Percentiles rank a stretch among this genome's conserved stretches.
phyloP scores from a whole-genome alignment of 2,113 vertebrate species.

The Pseudopodoces humilis region DNA sequence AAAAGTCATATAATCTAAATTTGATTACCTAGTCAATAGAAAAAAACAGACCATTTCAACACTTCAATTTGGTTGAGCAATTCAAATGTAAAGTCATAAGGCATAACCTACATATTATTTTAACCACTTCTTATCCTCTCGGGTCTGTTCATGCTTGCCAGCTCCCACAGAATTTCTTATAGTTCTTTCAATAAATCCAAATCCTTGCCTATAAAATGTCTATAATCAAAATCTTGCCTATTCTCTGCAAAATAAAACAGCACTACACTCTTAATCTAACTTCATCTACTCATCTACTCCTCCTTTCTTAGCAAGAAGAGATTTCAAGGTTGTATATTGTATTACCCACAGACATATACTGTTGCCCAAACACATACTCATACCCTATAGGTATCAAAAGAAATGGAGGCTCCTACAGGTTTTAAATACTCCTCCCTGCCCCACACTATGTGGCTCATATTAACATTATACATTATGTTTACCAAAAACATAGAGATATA shows the following conservation, averaged over 20 bases:
- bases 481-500: not conserved
- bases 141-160: not conserved
- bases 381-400: not conserved
- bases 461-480: not conserved
- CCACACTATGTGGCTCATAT: not conserved
- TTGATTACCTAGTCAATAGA: not conserved
- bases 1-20: not conserved
- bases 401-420: not conserved
- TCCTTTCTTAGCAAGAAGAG: not conserved
- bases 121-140: not conserved
- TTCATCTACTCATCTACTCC: not conserved
- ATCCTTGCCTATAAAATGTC: not conserved
- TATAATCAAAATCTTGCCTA: not conserved
- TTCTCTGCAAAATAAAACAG: not conserved
- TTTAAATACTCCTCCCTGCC: not conserved
- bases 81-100: not conserved
- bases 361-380: not conserved
- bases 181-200: not conserved
- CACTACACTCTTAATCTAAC: not conserved
- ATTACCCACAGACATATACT: not conserved
- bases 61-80: not conserved
- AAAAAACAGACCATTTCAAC: not conserved
- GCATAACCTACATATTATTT: not conserved
- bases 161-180: not conserved
- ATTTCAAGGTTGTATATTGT: not conserved